These are phyloP conservation scores for Limosa lapponica DNA, from an alignment of 2,797 vertebrate species.

Conservation along the genomic window DNA sequence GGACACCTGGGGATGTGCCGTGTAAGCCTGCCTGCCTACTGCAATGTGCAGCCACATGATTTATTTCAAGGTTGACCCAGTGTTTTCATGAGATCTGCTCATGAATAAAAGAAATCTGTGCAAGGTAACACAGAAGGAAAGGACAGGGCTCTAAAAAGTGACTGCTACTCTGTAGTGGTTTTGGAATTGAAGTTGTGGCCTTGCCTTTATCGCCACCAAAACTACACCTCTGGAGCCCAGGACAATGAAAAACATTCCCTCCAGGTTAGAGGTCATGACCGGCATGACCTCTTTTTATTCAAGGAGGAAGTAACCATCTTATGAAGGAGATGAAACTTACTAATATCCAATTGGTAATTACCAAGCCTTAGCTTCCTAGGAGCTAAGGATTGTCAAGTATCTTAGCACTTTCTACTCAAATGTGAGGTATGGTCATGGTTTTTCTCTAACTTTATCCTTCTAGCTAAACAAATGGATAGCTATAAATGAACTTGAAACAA, in stretches of 20 bases:
- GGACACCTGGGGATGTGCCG: background rate
- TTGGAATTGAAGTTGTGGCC: background rate
- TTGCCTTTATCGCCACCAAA: background rate
- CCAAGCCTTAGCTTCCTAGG: no score
- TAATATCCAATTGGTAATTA: no score
- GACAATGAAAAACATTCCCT: background rate
- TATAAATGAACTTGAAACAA: background rate
- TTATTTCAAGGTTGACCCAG: background rate
- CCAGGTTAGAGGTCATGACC: background rate
- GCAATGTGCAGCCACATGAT: background rate
- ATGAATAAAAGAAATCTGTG: background rate
- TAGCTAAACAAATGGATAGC: background rate
- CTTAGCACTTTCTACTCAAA: background rate
- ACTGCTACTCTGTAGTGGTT: background rate
- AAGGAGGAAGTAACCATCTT: background rate
- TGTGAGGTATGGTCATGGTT: accelerated
- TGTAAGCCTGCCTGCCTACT: background rate
- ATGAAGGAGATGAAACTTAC: background rate
- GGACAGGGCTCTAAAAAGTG: background rate
- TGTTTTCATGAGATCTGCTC: background rate
- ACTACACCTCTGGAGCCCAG: background rate
- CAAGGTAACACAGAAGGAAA: background rate
- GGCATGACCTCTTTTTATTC: background rate
- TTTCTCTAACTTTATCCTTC: background rate
- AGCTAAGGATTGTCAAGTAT: background rate